phyloP scores from a whole-genome alignment of 2,113 vertebrate species.

The Orthochromis malagaraziensis region DNA sequence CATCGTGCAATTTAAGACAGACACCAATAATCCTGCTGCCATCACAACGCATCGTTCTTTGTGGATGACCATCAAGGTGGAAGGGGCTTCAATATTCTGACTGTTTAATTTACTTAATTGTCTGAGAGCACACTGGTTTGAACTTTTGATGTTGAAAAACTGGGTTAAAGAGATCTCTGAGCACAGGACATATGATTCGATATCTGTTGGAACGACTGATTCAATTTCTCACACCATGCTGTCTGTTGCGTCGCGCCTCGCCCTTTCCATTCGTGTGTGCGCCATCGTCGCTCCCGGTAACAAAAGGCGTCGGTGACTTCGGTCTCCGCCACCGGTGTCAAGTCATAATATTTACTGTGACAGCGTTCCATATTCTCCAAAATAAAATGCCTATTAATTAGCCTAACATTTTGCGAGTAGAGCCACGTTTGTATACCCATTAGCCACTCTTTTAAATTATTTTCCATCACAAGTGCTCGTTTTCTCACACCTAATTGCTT shows the following conservation, averaged over 20 bases:
- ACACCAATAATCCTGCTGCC: not conserved
- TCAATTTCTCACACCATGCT: not conserved
- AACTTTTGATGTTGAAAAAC: not conserved
- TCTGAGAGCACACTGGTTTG: not conserved
- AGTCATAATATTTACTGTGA: not conserved
- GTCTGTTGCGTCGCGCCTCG: constrained; percentile 57
- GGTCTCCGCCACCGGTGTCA: constrained; percentile 24
- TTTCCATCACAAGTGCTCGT: not conserved
- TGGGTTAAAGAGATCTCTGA: not conserved
- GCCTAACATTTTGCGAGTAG: not conserved
- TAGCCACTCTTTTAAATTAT: not conserved
- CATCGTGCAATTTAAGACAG: constrained; percentile 5
- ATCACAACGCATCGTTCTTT: not conserved
- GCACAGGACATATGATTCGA: not conserved
- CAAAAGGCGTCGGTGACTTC: constrained; percentile 59
- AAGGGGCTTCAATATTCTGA: not conserved
- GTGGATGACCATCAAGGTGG: not conserved
- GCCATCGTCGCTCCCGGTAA: constrained; percentile 48
- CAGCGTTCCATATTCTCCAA: not conserved
- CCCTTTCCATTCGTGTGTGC: constrained; percentile 57
- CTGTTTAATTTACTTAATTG: not conserved
- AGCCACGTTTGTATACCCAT: not conserved
- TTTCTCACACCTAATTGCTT: not conserved
- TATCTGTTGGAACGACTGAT: constrained; percentile 25
- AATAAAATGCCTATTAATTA: constrained; percentile 19